Evolutionary conservation across 2,888 invertebrate species (phyloP), one percentile per base, ranked within the genome.

Genomic region (Epinotia ramella): DNA sequence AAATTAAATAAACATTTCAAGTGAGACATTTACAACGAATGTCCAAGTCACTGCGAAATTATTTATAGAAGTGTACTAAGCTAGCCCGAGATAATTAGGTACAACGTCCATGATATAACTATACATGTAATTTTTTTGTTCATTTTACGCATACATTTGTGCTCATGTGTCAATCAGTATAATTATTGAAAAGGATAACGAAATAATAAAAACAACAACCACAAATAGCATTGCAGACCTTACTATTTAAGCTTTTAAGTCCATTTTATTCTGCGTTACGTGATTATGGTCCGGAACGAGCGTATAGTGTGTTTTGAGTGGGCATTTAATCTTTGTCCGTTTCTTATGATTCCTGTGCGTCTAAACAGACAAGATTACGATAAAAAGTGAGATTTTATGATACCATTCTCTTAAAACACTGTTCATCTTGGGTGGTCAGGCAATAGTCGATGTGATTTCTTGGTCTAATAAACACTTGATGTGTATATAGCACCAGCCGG

Each of bases 341-440:
- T 59, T 70, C 89, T 86, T 88, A 88, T 84, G 85, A 88, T 90
- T 86, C 85, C 85, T 84, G 86, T 87, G 86, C 84, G 84, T 81
- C 79, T 86, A 85, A 87, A 89, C 84, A 86, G 84, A 84, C 86
- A 84, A 83, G 83, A 83, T 84, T 82, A 86, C 86, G 90, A 93
- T 93, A 93, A 93, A 92, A 92, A 89, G 87, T 82, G 81, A 91
- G 94, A 93, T 94, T 93, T 94, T 94, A 93, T 86, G 92, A 93
- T 94, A 92, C 86, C 84, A 86, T 88, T 90, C 88, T 88, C 85
- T 84, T 85, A 89, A 88, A 91, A 89, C 91, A 92, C 90, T 93
- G 91, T 92, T 89, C 93, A 84, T 88, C 93, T 90, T 94, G 93
- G 94, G 93, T 94, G 93, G 94, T 83, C 93, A 84, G 84, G 87